phyloP scores from a whole-genome alignment of 1,140 invertebrate species.

The Pseudomyrmex flavicornis region DNA sequence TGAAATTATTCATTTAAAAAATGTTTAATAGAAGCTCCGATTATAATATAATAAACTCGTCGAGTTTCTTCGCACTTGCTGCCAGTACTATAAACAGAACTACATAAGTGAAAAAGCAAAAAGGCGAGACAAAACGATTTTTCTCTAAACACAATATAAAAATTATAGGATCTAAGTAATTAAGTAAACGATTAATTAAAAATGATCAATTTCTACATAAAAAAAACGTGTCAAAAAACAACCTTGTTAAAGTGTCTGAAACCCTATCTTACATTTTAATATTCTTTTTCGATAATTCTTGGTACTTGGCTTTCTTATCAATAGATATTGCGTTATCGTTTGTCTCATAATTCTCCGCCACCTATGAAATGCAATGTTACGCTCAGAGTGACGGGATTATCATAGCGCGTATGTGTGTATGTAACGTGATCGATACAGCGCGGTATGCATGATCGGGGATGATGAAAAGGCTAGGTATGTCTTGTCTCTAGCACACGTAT shows the following conservation, averaged over 20 bases:
- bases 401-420: constrained; percentile 12
- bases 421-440: constrained; percentile 28
- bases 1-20: neutral
- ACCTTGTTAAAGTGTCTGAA: neutral
- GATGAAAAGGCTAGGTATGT: neutral
- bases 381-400: constrained; percentile 42
- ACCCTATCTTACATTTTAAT: constrained; percentile 30
- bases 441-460: constrained; percentile 25
- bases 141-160: constrained; percentile 12
- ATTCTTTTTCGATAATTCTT: constrained; percentile 17
- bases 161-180: neutral
- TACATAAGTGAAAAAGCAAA: constrained; percentile 21
- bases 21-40: neutral
- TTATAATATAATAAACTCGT: neutral
- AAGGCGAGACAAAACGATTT: constrained; percentile 20
- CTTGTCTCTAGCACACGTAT: constrained; percentile 32
- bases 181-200: neutral
- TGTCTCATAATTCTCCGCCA: constrained; percentile 21
- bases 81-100: constrained; percentile 29
- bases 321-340: constrained; percentile 1
- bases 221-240: neutral
- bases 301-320: constrained; percentile 29
- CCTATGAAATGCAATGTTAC: constrained; percentile 43
- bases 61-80: constrained; percentile 5
- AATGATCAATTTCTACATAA: constrained; percentile 5